Evolutionary conservation across 2,888 invertebrate species (phyloP).

Genomic region (Campoletis raptor): DNA sequence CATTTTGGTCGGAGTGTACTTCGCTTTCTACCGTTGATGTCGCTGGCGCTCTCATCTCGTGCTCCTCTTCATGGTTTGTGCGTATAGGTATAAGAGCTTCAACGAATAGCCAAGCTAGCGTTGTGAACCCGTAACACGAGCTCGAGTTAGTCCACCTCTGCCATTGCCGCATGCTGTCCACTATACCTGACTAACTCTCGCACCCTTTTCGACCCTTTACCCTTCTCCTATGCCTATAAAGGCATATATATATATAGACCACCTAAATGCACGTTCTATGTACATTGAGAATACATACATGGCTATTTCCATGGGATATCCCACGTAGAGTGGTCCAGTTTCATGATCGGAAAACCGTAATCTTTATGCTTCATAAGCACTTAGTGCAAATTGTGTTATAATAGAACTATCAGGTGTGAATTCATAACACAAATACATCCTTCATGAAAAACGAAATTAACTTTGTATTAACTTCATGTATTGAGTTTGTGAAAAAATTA

Average conservation of each 20-base stretch:
- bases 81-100: slow-evolving; percentile 77
- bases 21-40: slow-evolving; percentile 64
- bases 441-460: background rate
- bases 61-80: slow-evolving; percentile 66
- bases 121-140: slow-evolving; percentile 80
- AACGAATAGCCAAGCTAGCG: slow-evolving; percentile 64
- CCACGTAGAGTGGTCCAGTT: background rate
- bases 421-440: background rate
- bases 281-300: slow-evolving; percentile 5
- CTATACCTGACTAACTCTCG: slow-evolving; percentile 74
- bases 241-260: slow-evolving; percentile 19
- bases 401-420: background rate
- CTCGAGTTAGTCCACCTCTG: slow-evolving; percentile 80
- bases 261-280: slow-evolving; percentile 12
- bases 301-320: slow-evolving; percentile 8
- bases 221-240: slow-evolving; percentile 19
- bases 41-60: slow-evolving; percentile 67
- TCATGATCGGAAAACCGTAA: background rate
- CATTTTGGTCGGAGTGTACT: slow-evolving; percentile 81
- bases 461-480: background rate
- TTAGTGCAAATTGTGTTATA: background rate
- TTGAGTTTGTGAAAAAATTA: no score
- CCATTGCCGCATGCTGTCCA: slow-evolving; percentile 75
- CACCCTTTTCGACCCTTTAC: slow-evolving; percentile 61
- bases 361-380: background rate